Evolutionary conservation across 2,888 invertebrate species (phyloP).

Genomic region (Prenolepis imparis): DNA sequence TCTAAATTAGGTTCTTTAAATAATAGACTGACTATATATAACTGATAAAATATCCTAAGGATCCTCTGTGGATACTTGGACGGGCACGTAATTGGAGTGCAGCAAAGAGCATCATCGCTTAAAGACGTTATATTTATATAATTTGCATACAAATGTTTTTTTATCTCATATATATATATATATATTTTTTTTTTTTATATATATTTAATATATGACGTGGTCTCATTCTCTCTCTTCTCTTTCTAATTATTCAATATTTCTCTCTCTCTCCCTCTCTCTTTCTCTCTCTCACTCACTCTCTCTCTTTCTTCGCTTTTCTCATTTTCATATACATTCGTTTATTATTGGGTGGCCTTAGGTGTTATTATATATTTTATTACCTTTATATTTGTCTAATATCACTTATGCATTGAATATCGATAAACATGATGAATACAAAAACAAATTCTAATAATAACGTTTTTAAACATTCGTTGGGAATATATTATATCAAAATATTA

Average conservation of each 20-base stretch:
- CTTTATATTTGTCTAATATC: conserved; percentile 66
- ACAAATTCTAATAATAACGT: conserved; percentile 43
- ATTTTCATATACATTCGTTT: conserved; percentile 68
- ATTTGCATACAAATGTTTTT: conserved; percentile 77
- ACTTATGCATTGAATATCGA: conserved; percentile 60
- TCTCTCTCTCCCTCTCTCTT: neutral
- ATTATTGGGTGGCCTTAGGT: conserved; percentile 66
- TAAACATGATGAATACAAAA: conserved; percentile 59
- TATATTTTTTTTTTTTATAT: conserved; percentile 37
- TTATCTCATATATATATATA: conserved; percentile 53
- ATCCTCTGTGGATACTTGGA: conserved; percentile 76
- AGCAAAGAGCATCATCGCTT: conserved; percentile 79
- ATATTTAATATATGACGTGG: conserved; percentile 56
- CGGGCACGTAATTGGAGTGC: conserved; percentile 79
- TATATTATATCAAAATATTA: conserved; percentile 49
- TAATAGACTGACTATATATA: conserved; percentile 61
- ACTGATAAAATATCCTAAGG: conserved; percentile 59
- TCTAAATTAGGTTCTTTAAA: conserved; percentile 82
- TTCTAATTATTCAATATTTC: conserved; percentile 16
- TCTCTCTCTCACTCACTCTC: conserved; percentile 37
- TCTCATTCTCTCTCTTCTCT: conserved; percentile 48
- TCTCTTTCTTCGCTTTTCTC: conserved; percentile 58
- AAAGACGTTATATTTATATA: conserved; percentile 79
- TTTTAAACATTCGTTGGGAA: conserved; percentile 57
- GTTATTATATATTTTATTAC: conserved; percentile 50